Conservation (phyloP, 2,113 vertebrate genomes). For the Dicrurus megarhynchus region DNA sequence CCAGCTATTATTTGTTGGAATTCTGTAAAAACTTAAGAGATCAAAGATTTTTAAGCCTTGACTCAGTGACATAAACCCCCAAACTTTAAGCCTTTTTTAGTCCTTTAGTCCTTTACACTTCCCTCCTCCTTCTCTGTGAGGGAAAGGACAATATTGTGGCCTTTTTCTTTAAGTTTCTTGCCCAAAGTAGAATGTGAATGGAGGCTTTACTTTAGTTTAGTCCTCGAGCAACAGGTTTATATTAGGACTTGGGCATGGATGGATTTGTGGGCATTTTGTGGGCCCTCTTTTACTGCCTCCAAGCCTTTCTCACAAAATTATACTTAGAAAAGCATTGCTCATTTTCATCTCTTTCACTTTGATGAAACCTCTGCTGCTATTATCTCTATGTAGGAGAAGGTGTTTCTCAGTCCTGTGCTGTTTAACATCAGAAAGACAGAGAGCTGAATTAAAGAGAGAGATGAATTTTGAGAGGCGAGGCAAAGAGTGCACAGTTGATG, state of each 20-base stretch:
- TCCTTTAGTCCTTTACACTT: background rate
- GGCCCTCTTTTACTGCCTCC: background rate
- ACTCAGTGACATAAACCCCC: background rate
- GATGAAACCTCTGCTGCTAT: background rate
- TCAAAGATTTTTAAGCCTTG: background rate
- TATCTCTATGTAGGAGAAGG: background rate
- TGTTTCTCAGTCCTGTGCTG: background rate
- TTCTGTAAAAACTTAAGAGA: background rate
- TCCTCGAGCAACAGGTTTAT: rapidly evolving
- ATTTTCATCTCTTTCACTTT: background rate
- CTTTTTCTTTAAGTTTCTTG: background rate
- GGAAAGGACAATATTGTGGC: rapidly evolving
- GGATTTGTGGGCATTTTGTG: background rate
- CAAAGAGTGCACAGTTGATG: background rate
- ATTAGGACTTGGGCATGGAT: background rate
- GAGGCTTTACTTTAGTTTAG: background rate
- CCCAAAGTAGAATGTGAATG: background rate
- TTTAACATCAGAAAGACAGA: background rate
- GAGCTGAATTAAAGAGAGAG: background rate
- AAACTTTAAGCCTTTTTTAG: background rate
- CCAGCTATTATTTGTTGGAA: background rate
- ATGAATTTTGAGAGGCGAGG: background rate
- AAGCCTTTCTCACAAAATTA: rapidly evolving
- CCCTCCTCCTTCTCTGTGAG: background rate
- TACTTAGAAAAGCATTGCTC: background rate